phyloP scores from a whole-genome alignment of 2,113 vertebrate genomes.

The Pavo muticus region DNA sequence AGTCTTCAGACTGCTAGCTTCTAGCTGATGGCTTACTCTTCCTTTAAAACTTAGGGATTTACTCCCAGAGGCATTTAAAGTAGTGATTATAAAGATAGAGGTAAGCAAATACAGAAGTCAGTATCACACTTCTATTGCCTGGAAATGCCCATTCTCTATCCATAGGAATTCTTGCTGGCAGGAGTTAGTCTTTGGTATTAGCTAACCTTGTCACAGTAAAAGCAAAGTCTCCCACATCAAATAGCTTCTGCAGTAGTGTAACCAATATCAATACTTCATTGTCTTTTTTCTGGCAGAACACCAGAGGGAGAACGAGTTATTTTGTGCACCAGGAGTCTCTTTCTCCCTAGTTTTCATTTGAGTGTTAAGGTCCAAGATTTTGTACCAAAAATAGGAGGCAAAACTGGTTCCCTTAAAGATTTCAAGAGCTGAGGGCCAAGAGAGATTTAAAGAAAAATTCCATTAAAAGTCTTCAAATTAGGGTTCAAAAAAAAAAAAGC shows the following conservation, averaged over 20 bases:
- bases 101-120: background rate
- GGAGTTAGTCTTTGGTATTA: background rate
- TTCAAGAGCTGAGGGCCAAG: background rate
- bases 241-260: background rate
- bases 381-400: background rate
- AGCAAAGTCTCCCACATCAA: background rate
- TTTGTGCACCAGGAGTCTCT: background rate
- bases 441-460: background rate
- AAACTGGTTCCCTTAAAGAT: background rate
- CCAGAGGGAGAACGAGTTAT: background rate
- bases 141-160: background rate
- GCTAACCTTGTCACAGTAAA: background rate
- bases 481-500: background rate
- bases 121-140: background rate
- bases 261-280: background rate
- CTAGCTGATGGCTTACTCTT: background rate
- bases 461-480: constrained; percentile 35
- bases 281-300: background rate
- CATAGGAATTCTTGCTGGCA: background rate
- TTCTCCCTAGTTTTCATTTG: background rate
- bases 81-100: background rate
- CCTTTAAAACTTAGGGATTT: background rate
- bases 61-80: background rate
- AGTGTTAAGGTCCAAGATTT: background rate
- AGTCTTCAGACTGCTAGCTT: background rate